Evolutionary conservation across 2,797 vertebrate genomes (phyloP).

Genomic region (Paratrypauchen microcephalus): DNA sequence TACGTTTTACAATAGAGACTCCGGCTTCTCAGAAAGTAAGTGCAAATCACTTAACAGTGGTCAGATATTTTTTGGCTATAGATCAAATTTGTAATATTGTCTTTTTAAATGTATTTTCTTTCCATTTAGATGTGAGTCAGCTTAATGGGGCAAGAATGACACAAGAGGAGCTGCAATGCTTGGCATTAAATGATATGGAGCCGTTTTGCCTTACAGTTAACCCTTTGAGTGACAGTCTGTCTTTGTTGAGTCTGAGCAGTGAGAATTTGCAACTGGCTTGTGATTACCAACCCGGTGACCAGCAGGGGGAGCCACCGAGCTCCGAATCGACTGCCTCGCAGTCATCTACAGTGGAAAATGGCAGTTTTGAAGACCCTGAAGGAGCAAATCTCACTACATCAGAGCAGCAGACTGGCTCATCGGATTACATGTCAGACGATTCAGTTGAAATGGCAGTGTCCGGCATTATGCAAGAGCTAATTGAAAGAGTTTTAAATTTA

Average conservation of each 20-base stretch:
- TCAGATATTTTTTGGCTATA: neutral
- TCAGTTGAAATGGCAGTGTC: constrained; percentile 84
- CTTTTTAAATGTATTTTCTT: neutral
- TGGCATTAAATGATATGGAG: constrained; percentile 90
- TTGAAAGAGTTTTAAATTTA: constrained; percentile 82
- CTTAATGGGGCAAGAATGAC: constrained; percentile 73
- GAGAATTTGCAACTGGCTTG: constrained; percentile 91
- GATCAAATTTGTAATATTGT: neutral
- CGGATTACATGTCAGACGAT: constrained; percentile 66
- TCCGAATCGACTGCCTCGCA: constrained; percentile 91
- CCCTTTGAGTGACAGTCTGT: constrained; percentile 93
- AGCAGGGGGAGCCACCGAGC: constrained; percentile 87
- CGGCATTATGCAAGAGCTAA: constrained; percentile 85
- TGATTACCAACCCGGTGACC: constrained; percentile 86
- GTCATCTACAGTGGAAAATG: constrained; percentile 87
- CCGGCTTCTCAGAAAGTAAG: constrained; percentile 84
- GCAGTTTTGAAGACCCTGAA: constrained; percentile 90
- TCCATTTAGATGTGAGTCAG: constrained; percentile 73
- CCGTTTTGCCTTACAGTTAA: constrained; percentile 97
- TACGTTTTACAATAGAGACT: constrained; percentile 78
- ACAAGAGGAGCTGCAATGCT: constrained; percentile 74
- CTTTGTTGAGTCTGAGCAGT: constrained; percentile 94
- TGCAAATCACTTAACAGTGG: constrained; percentile 9
- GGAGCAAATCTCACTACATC: constrained; percentile 57
- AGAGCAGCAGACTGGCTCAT: constrained; percentile 44